phyloP scores from a whole-genome alignment of 2,888 invertebrate genomes.

The Xylocampa areola region DNA sequence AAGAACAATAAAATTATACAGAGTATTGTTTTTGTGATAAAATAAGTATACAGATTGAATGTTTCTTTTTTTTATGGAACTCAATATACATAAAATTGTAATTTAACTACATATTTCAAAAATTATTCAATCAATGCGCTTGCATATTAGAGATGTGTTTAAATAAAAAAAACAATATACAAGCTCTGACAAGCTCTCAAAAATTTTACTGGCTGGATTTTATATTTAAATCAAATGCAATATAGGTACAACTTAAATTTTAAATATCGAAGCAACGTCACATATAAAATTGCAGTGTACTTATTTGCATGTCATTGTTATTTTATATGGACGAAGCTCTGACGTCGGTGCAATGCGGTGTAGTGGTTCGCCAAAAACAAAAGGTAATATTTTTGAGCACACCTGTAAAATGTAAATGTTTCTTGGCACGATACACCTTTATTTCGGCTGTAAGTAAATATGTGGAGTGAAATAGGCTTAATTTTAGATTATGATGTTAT shows the following conservation, averaged over 20 bases:
- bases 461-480: neutral
- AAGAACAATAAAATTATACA: neutral
- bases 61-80: too few species aligned
- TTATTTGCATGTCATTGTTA: conserved; percentile 47
- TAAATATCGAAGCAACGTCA: neutral
- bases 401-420: conserved; percentile 56
- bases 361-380: conserved; percentile 36
- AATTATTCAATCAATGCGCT: too few species aligned
- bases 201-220: too few species aligned
- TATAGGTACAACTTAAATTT: neutral
- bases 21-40: too few species aligned
- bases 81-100: too few species aligned
- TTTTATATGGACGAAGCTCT: conserved; percentile 19
- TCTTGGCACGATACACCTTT: conserved; percentile 55
- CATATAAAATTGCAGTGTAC: conserved; percentile 1
- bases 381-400: conserved; percentile 42
- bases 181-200: too few species aligned
- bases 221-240: too few species aligned
- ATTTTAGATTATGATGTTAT: neutral
- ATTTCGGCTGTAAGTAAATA: conserved; percentile 15
- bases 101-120: too few species aligned
- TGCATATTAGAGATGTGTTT: too few species aligned
- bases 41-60: too few species aligned
- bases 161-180: too few species aligned
- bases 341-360: neutral